Conservation (phyloP, 2,797 vertebrate species). For the Erpetoichthys calabaricus region DNA sequence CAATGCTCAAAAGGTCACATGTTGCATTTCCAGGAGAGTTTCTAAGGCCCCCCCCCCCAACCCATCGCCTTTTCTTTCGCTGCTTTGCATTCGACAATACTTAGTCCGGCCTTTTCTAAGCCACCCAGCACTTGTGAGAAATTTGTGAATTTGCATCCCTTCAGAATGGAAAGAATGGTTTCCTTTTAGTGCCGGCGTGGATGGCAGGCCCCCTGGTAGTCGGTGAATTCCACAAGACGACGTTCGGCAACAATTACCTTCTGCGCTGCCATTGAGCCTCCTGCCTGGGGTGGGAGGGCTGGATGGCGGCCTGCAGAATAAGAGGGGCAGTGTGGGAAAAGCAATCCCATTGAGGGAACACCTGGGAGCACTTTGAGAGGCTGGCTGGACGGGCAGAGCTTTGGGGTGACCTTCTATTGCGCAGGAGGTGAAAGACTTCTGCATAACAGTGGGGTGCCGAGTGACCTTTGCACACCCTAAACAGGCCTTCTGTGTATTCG, state of each 20-base stretch:
- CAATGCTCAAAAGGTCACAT: too few species aligned
- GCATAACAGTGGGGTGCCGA: too few species aligned
- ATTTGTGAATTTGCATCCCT: background rate
- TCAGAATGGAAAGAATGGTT: background rate
- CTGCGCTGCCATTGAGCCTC: conserved; percentile 10
- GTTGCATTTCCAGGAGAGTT: too few species aligned
- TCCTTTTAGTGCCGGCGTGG: too few species aligned
- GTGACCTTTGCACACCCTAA: too few species aligned
- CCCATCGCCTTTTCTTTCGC: background rate
- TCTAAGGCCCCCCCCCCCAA: too few species aligned
- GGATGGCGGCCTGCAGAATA: conserved; percentile 12
- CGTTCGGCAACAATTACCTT: conserved; percentile 14
- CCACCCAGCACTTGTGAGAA: conserved; percentile 3
- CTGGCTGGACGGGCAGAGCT: background rate
- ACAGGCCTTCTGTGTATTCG: too few species aligned
- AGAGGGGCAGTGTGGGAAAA: conserved; percentile 10
- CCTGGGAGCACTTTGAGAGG: conserved; percentile 23
- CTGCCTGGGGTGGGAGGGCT: background rate
- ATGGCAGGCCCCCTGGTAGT: background rate
- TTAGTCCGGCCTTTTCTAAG: background rate
- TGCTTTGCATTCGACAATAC: background rate
- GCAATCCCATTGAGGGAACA: conserved; percentile 11
- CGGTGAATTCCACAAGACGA: conserved; percentile 18
- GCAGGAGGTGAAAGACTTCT: too few species aligned
- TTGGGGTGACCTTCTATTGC: background rate